Conservation (phyloP, 2,113 vertebrate species). For the sheep (Ovis aries) region DNA sequence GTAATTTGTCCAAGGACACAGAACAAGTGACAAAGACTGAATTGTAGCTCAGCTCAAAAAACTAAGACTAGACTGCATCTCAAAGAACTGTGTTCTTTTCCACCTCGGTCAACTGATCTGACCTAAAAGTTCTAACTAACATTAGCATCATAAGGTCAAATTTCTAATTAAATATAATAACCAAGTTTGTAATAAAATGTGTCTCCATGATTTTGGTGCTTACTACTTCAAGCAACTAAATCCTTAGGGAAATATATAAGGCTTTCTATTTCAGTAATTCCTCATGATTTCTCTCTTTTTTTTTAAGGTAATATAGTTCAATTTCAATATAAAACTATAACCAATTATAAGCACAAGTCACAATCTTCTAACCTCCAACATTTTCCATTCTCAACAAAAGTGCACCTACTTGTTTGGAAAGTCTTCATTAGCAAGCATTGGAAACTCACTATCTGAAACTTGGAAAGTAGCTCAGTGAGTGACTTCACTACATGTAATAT, state of each 20-base stretch:
- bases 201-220: background rate
- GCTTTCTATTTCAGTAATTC: background rate
- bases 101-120: background rate
- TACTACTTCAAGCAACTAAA: background rate
- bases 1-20: background rate
- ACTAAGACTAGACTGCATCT: background rate
- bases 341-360: background rate
- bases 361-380: background rate
- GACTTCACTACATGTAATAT: background rate
- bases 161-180: background rate
- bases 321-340: background rate
- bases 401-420: background rate
- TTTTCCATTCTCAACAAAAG: background rate
- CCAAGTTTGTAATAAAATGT: background rate
- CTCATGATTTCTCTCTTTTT: background rate
- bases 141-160: background rate
- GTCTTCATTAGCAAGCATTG: background rate
- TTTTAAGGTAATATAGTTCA: background rate
- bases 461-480: background rate
- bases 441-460: background rate
- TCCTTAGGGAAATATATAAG: background rate
- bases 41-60: background rate
- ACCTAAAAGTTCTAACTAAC: background rate
- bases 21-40: background rate
- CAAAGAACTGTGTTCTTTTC: background rate